These are phyloP conservation scores for Heliconius ethilla DNA, from an alignment of 2,888 invertebrate genomes.

Conservation along the genomic window DNA sequence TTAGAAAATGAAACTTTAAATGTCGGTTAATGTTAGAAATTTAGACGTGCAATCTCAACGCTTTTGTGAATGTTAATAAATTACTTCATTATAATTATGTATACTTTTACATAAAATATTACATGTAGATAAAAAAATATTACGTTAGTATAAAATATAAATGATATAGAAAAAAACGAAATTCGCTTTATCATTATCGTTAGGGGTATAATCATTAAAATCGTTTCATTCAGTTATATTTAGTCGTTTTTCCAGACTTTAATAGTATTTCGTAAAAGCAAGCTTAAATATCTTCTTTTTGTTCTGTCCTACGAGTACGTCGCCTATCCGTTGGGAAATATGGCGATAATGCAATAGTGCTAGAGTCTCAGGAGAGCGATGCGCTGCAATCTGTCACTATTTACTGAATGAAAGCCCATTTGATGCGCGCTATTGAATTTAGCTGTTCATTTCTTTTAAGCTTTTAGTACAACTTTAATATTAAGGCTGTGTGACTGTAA, in stretches of 20 bases:
- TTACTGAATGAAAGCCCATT: constrained; percentile 22
- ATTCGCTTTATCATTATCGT: background rate
- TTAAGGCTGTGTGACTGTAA: background rate
- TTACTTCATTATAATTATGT: too few relatives aligned
- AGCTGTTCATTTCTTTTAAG: constrained; percentile 10
- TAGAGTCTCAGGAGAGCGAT: constrained; percentile 11
- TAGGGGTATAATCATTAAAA: background rate
- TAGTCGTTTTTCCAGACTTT: background rate
- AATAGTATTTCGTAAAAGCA: background rate
- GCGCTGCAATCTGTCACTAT: constrained; percentile 21
- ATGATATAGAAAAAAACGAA: background rate
- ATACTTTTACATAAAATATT: too few relatives aligned
- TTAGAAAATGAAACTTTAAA: too few relatives aligned
- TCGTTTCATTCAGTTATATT: background rate
- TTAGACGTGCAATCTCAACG: too few relatives aligned
- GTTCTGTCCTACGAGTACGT: background rate
- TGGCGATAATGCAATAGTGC: constrained; percentile 20
- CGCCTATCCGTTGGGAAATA: constrained; percentile 25
- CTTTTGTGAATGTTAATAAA: too few relatives aligned
- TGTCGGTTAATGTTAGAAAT: too few relatives aligned
- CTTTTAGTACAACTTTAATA: background rate
- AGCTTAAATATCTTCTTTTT: constrained; percentile 15
- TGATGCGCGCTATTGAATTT: constrained; percentile 4
- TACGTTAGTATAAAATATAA: too few relatives aligned
- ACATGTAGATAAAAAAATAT: background rate